Percentiles rank a stretch among this genome's conserved stretches.
Conservation (phyloP, 2,113 vertebrate species). For the Colaptes auratus region DNA sequence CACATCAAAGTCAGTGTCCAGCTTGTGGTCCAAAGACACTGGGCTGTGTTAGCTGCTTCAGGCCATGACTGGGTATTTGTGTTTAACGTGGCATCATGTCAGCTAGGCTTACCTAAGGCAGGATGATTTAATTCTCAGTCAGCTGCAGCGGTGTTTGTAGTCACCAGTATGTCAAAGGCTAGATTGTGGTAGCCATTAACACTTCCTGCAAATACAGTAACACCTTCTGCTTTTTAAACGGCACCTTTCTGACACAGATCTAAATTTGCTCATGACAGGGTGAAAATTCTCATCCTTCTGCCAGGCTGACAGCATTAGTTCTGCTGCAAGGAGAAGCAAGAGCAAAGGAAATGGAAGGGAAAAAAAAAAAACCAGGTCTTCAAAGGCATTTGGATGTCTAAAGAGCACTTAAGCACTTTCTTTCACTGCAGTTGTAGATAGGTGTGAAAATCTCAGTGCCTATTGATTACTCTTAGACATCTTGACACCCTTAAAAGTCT, state of each 20-base stretch:
- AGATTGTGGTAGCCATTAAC: not conserved
- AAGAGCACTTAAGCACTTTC: not conserved
- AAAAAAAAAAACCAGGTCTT: not conserved
- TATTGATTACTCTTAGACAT: not conserved
- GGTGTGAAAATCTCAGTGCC: not conserved
- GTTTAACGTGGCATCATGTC: not conserved
- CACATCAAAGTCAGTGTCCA: not conserved
- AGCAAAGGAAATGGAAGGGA: not conserved
- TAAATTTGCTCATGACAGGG: not conserved
- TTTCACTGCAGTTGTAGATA: not conserved
- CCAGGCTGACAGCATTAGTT: not conserved
- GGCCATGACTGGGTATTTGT: not conserved
- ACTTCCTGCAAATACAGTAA: slow-evolving; percentile 1
- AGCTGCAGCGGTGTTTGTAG: not conserved
- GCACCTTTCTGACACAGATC: not conserved
- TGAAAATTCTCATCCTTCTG: not conserved
- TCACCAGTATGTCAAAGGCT: not conserved
- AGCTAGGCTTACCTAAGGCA: not conserved
- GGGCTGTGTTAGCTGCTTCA: not conserved
- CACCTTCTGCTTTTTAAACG: slow-evolving; percentile 16
- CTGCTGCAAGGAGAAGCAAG: not conserved
- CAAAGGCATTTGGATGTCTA: not conserved
- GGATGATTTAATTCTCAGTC: not conserved
- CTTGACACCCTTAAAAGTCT: not conserved
- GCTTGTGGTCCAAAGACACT: not conserved